phyloP scores from a whole-genome alignment of 2,797 vertebrate species.

The Apogon talboti region DNA sequence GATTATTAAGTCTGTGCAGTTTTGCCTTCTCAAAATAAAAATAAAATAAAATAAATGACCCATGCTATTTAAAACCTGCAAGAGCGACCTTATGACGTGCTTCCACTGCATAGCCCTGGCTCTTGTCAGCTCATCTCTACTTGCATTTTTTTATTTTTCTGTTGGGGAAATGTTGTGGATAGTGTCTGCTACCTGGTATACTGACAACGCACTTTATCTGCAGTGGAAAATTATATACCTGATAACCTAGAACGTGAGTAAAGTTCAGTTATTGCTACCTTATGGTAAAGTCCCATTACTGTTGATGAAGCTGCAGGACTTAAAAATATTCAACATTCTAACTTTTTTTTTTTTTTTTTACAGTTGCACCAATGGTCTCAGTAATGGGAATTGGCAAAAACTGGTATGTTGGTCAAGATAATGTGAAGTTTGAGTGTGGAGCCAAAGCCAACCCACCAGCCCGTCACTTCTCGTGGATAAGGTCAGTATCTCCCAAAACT shows the following conservation, averaged over 20 bases:
- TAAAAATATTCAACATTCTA: neutral
- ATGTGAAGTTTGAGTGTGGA: slow-evolving; percentile 91
- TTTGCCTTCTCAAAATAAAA: slow-evolving; percentile 21
- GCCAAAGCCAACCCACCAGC: slow-evolving; percentile 94
- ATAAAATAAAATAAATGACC: slow-evolving; percentile 2
- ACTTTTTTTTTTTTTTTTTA: slow-evolving; percentile 48
- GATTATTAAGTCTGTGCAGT: slow-evolving; percentile 42
- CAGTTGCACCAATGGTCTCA: slow-evolving; percentile 92
- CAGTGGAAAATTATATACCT: no score
- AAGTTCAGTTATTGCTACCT: no score
- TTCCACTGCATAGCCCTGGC: no score
- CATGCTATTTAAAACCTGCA: neutral
- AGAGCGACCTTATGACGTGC: neutral
- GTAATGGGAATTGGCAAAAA: slow-evolving; percentile 88
- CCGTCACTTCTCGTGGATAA: slow-evolving; percentile 89
- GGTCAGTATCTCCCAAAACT: slow-evolving; percentile 80
- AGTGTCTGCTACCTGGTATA: no score
- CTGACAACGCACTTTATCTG: no score
- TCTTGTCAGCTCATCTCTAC: no score
- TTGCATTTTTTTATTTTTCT: no score
- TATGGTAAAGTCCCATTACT: no score
- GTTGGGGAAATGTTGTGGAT: no score
- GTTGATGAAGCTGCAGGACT: no score
- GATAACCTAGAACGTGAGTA: no score
- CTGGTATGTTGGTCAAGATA: slow-evolving; percentile 93